Percentiles rank a stretch among this genome's conserved stretches.
Conservation (phyloP, 2,797 vertebrate genomes). For the Enteromius mattozi region DNA sequence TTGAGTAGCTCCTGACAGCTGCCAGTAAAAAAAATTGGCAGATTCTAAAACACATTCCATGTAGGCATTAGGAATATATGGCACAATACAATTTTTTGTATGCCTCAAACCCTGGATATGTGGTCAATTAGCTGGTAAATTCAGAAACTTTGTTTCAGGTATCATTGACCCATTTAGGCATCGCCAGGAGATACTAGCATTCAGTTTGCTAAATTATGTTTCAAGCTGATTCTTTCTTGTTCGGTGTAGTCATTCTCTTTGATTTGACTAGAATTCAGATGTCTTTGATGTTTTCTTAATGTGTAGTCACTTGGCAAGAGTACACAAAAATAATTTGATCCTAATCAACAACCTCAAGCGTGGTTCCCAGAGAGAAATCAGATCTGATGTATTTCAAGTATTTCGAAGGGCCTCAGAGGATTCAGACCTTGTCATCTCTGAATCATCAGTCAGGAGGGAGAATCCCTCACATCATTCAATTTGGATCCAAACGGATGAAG, state of each 20-base stretch:
- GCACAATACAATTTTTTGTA: background rate
- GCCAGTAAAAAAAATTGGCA: too few relatives aligned
- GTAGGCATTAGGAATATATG: background rate
- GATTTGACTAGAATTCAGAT: background rate
- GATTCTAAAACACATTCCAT: background rate
- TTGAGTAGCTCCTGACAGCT: constrained; percentile 1
- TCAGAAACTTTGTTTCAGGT: background rate
- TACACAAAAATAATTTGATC: background rate
- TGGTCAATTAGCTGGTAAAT: background rate
- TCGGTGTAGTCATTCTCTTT: background rate
- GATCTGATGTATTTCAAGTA: background rate
- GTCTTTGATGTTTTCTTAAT: constrained; percentile 10
- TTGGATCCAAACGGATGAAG: constrained; percentile 25
- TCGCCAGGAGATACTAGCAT: background rate
- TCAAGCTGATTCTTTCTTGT: constrained; percentile 11
- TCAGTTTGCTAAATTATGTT: background rate
- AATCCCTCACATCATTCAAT: constrained; percentile 19
- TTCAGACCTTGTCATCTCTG: constrained; percentile 20
- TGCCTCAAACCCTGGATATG: background rate
- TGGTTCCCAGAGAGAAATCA: constrained; percentile 15
- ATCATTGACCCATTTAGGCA: background rate
- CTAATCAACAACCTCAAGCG: constrained; percentile 15
- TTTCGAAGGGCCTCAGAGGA: constrained; percentile 1
- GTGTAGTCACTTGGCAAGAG: background rate
- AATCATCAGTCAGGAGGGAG: constrained; percentile 35